A percentile compares a stretch with the other conserved stretches of the same genome.
Evolutionary conservation across 2,797 vertebrate genomes (phyloP).

Genomic region (Brachyrhaphis roseni): DNA sequence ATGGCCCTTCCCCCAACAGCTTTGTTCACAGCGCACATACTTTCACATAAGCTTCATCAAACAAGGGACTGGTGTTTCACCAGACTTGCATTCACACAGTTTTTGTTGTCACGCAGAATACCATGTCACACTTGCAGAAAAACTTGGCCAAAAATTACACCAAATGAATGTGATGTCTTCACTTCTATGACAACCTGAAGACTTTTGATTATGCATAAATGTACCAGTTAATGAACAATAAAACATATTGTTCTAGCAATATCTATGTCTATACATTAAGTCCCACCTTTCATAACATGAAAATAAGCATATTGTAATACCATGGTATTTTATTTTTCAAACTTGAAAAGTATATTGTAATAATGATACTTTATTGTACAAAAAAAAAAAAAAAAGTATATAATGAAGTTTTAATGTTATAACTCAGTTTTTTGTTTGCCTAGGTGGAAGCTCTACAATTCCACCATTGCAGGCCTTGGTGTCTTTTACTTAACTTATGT

Average conservation of each 20-base stretch:
- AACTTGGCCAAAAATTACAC: too few relatives aligned
- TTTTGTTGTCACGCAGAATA: too few relatives aligned
- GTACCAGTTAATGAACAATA: not conserved
- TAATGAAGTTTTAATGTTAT: not conserved
- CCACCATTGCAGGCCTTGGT: constrained; percentile 77
- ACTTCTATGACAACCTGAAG: too few relatives aligned
- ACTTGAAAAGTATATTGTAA: not conserved
- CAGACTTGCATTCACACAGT: too few relatives aligned
- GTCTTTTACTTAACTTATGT: constrained; percentile 89
- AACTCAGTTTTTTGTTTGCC: not conserved
- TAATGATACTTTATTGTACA: not conserved
- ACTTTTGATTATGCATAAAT: too few relatives aligned
- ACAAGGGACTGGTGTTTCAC: too few relatives aligned
- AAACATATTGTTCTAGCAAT: not conserved
- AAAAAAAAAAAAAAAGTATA: not conserved
- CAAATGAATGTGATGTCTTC: too few relatives aligned
- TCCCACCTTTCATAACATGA: not conserved
- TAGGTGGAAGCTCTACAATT: not conserved
- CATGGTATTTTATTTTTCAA: too few relatives aligned
- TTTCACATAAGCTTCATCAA: too few relatives aligned
- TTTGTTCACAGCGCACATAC: too few relatives aligned
- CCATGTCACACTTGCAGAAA: too few relatives aligned
- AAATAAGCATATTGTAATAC: not conserved
- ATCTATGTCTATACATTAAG: not conserved
- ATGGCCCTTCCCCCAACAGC: too few relatives aligned